phyloP scores from a whole-genome alignment of 2,888 invertebrate species.

The Pherbina coryleti region DNA sequence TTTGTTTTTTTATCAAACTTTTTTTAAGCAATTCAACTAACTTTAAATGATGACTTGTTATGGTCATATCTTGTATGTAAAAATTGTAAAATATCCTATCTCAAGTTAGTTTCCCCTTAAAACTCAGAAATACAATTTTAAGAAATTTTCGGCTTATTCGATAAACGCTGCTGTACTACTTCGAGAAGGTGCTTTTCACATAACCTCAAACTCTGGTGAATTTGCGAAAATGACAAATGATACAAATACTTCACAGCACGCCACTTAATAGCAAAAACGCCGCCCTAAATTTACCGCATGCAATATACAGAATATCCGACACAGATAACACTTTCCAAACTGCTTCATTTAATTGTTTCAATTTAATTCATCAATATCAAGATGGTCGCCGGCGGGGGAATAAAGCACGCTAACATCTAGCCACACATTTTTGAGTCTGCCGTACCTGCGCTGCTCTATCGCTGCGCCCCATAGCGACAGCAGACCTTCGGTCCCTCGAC shows the following conservation, averaged over 20 bases:
- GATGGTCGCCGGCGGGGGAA: constrained; percentile 52
- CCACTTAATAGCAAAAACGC: constrained; percentile 43
- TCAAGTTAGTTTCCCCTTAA: not conserved
- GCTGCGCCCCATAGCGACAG: constrained; percentile 4
- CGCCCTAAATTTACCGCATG: constrained; percentile 10
- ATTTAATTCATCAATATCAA: constrained; percentile 36
- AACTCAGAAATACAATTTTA: too few relatives aligned
- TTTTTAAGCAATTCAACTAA: too few relatives aligned
- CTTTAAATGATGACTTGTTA: too few relatives aligned
- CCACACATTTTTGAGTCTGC: constrained; percentile 37
- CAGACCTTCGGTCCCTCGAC: not conserved
- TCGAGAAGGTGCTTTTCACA: constrained; percentile 47
- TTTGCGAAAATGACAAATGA: constrained; percentile 38
- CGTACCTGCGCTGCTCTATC: constrained; percentile 13
- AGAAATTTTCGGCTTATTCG: too few relatives aligned
- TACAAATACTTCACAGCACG: not conserved
- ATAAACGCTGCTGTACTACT: not conserved
- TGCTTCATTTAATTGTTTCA: not conserved
- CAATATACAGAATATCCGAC: not conserved
- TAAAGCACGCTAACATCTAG: constrained; percentile 52
- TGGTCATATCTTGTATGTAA: too few relatives aligned
- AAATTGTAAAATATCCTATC: too few relatives aligned
- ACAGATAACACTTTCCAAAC: not conserved
- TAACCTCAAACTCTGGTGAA: constrained; percentile 58
- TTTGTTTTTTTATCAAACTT: too few relatives aligned